Conservation (phyloP, 2,113 vertebrate species). For the Gnathonemus longibarbis region DNA sequence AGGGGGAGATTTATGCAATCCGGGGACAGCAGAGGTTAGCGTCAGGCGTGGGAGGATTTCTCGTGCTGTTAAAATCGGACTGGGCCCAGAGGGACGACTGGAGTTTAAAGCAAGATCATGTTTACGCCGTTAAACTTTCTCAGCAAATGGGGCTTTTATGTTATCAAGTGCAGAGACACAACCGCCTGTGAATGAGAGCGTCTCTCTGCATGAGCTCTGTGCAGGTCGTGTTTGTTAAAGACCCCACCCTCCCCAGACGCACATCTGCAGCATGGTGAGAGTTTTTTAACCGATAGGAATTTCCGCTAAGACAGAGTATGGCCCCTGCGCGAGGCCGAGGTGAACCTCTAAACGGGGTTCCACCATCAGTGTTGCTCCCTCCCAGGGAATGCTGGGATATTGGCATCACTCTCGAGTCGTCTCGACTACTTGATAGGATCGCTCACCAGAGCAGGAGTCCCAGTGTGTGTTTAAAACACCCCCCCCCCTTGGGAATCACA, state of each 20-base stretch:
- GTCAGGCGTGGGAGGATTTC: neutral
- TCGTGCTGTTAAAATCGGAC: neutral
- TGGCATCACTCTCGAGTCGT: neutral
- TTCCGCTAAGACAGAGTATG: neutral
- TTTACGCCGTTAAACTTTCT: neutral
- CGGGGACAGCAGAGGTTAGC: neutral
- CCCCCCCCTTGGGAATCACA: too few species aligned
- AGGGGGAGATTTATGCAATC: neutral
- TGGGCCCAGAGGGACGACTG: neutral
- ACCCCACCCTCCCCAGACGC: neutral
- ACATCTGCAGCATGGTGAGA: neutral
- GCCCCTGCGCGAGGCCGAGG: neutral
- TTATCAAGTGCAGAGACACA: neutral
- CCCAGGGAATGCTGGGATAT: neutral
- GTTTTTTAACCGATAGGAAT: neutral
- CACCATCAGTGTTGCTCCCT: neutral
- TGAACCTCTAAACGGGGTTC: neutral
- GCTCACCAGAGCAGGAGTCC: neutral
- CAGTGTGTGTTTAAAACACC: neutral
- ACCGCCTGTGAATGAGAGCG: neutral
- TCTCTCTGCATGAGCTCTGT: neutral
- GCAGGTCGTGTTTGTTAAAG: neutral
- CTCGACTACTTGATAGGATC: neutral
- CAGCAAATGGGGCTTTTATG: neutral
- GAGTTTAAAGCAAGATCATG: neutral